Base-by-base conservation (phyloP, 2,113 vertebrate genomes). In the Grus americana region DNA sequence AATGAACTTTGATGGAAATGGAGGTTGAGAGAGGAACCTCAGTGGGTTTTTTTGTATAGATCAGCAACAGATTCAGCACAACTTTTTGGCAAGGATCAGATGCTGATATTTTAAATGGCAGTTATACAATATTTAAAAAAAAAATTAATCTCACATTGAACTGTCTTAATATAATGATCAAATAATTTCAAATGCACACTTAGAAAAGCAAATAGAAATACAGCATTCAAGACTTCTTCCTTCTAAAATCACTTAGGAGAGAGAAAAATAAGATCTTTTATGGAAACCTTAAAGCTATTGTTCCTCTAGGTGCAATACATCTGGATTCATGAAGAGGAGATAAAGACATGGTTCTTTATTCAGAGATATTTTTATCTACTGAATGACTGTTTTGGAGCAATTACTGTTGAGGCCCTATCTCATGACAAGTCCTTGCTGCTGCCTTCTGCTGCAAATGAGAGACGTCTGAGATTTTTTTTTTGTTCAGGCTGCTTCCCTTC, bases 401-500 rank as follows among this genome's bases (percentile, higher is more conserved):
- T 50, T 63, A 36, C 0, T 0, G 4, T 14, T 66, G 32, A 68
- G 9, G 5, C 6, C 5, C 3, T 42, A 10, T 36, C 34, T 93
- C 52, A 54, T 54, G 13, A 78, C 14, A 55, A 50, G 20, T 21
- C 19, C 16, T 72, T 63, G 15, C 22, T 80, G 12, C 18, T 3
- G 9, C 22, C 19, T 94, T 91, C 63, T 58, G 22, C 65, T 80
- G 36, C 2, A 27, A 91, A 47, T 2, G 2, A 55, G 8, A 85
- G 18, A 9, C 17, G 47, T 40, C 21, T 44, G 19, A 87, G 44
- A 40, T 9, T 13, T 80, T 86, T 40, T 40, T 90, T 70, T 55
- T 29, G 22, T 24, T 67, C 42, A 27, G 6, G 7, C 19, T 93
- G 2, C 52, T 86, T 72, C 15, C 23, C 12, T 71, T 86, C 29